phyloP scores from a whole-genome alignment of 2,888 invertebrate species.

The Morpho helenor region DNA sequence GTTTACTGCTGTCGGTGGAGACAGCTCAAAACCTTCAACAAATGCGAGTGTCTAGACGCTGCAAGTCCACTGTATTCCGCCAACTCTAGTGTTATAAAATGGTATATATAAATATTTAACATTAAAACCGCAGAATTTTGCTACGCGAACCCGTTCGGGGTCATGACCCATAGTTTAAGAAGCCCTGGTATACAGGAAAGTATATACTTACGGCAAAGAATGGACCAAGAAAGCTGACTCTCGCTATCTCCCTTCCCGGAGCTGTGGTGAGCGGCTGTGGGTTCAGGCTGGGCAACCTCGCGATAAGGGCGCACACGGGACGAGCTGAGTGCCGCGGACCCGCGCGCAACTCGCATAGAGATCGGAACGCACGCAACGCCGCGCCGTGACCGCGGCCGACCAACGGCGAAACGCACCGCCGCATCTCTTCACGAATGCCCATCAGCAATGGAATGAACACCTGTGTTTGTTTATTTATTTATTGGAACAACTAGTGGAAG shows the following conservation, averaged over 20 bases:
- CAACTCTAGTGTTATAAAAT: no score
- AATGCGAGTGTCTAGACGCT: no score
- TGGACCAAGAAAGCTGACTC: conserved; percentile 92
- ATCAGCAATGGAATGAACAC: conserved; percentile 62
- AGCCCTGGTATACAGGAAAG: no score
- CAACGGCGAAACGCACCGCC: conserved; percentile 84
- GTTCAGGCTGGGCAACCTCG: conserved; percentile 78
- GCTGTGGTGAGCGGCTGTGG: conserved; percentile 87
- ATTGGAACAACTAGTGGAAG: neutral
- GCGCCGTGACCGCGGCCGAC: conserved; percentile 84
- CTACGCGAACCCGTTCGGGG: no score
- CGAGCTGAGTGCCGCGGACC: conserved; percentile 82
- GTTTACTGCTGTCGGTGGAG: no score
- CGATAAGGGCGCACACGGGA: conserved; percentile 81
- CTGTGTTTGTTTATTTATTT: conserved; percentile 40
- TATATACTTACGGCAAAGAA: conserved; percentile 85
- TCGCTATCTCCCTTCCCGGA: conserved; percentile 91
- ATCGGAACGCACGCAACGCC: conserved; percentile 86
- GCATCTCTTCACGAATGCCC: conserved; percentile 75
- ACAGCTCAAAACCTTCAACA: no score
- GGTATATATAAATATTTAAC: no score
- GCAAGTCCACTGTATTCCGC: no score
- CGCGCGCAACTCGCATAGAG: conserved; percentile 89
- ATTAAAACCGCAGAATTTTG: no score
- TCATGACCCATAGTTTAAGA: no score